Conservation (phyloP, 2,797 vertebrate species). For the Anas georgica region DNA sequence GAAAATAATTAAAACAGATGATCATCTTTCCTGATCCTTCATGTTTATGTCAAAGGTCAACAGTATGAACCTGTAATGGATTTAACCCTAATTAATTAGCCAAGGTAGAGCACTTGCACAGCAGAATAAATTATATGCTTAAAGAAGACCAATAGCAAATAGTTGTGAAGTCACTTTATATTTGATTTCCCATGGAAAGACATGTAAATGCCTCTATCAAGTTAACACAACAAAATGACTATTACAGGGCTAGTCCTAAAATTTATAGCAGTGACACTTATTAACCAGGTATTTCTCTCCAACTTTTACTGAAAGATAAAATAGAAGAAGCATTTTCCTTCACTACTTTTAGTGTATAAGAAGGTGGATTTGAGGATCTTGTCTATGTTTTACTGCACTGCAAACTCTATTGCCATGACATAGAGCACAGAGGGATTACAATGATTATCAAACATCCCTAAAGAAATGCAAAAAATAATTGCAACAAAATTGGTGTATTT, state of each 20-base stretch:
- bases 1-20: slow-evolving; percentile 23
- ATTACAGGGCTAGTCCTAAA: not conserved
- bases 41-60: slow-evolving; percentile 32
- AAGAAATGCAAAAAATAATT: not conserved
- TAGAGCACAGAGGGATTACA: not conserved
- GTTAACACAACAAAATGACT: not conserved
- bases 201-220: not conserved
- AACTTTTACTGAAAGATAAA: not conserved
- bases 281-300: not conserved
- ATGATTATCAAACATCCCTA: not conserved
- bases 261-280: not conserved
- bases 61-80: not conserved
- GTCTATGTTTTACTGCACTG: not conserved
- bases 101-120: not conserved
- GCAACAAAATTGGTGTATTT: not conserved
- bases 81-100: slow-evolving; percentile 47
- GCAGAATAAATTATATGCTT: not conserved
- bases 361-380: not conserved
- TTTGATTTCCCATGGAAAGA: not conserved
- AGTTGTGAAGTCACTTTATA: not conserved
- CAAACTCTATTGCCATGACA: not conserved
- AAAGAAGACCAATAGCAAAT: not conserved
- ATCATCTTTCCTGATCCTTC: not conserved
- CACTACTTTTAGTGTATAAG: not conserved
- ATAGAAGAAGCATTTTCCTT: not conserved